A percentile compares a stretch with the other conserved stretches of the same genome.
Evolutionary conservation across 1,140 invertebrate genomes (phyloP).

Genomic region (Philotrypesis tridentata): DNA sequence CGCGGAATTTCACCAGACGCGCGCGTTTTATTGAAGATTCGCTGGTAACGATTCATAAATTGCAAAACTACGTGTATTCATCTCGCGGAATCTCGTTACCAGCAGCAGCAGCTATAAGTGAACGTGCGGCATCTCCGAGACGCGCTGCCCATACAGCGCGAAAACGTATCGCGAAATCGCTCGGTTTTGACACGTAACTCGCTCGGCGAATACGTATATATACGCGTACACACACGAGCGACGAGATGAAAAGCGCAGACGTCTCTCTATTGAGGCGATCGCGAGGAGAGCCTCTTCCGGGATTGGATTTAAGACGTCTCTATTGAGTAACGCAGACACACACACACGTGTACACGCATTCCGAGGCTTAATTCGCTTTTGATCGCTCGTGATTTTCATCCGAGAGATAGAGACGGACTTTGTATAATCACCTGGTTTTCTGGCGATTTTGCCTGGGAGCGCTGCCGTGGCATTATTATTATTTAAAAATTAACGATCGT

Average conservation of each 20-base stretch:
- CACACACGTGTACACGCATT: neutral
- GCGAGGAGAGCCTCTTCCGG: neutral
- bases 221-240: neutral
- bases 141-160: too few relatives aligned
- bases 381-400: neutral
- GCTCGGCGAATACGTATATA: neutral
- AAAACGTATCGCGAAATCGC: neutral
- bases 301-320: neutral
- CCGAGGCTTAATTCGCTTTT: conserved; percentile 11
- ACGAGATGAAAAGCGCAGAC: too few relatives aligned
- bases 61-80: too few relatives aligned
- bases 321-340: conserved; percentile 1
- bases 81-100: too few relatives aligned
- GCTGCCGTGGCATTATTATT: neutral
- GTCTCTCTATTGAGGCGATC: too few relatives aligned
- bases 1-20: too few relatives aligned
- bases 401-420: too few relatives aligned
- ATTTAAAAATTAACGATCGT: neutral
- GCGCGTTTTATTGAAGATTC: too few relatives aligned
- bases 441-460: neutral
- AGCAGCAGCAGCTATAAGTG: too few relatives aligned
- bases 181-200: neutral
- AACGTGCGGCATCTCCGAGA: too few relatives aligned
- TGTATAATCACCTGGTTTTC: neutral
- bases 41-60: too few relatives aligned